Evolutionary conservation across 1,140 invertebrate genomes (phyloP), one percentile per base, ranked within the genome.

Genomic region (Hyphantria cunea): DNA sequence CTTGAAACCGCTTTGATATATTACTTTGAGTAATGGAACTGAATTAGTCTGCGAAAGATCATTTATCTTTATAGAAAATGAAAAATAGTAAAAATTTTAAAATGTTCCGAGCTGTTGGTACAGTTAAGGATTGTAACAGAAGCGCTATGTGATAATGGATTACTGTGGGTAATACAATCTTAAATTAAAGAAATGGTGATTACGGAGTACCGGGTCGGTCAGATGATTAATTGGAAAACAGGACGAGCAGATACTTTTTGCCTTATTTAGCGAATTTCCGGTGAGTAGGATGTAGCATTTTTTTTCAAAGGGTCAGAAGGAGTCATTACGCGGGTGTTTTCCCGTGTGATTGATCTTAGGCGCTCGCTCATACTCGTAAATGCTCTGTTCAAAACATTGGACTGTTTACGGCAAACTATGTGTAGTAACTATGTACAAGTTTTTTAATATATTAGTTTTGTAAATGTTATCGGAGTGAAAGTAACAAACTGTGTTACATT

Each of bases 321-420:
- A 76, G 71, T 70, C 75, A 80, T 84, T 84, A 81, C 75, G 64
- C 72, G 76, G 78, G 64, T 75, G 62, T 76, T 80, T 80, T 78
- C 66, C 72, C 66, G 60, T 64, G 72, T 86, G 83, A 84, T 84
- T 80, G 83, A 82, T 82, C 63, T 64, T 70, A 59, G 39, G 48
- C 39, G 51, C 42, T 17, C 49, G 48, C 9, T 50, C 55, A 58
- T 32, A 37, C 54, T 17, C 42, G 45, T 3, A 39, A 39, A 48
- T 33, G 2, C 54, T 32, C 32, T 34, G 32, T 44, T 48, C n/a
- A 14, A 31, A 44, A 14, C 44, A 58, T 48, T 14, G 54, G 54
- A 12, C 44, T 58, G 54, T 58, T 58, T 55, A 55, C 45, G 53
- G 53, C 32, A 45, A 58, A 37, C 45, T n/a, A 31, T 32, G 12